Evolutionary conservation across 2,888 invertebrate species (phyloP).

Genomic region (Sipha maydis): DNA sequence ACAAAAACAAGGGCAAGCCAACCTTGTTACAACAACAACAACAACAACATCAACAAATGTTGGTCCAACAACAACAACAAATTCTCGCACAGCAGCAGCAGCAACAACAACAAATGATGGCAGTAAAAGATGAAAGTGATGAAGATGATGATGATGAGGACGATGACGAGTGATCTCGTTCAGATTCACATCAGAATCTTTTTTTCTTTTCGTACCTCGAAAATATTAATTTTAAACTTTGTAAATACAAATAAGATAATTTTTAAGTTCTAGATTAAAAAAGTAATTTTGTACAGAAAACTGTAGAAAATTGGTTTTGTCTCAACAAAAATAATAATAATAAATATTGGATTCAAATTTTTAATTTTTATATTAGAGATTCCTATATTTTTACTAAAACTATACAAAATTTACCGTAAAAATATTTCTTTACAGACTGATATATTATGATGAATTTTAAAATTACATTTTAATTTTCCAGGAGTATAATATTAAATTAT

Average conservation of each 20-base stretch:
- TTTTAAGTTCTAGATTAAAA: slow-evolving; percentile 59
- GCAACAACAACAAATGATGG: slow-evolving; percentile 63
- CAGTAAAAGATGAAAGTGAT: slow-evolving; percentile 65
- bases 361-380: slow-evolving; percentile 70
- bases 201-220: slow-evolving; percentile 61
- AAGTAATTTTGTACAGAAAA: slow-evolving; percentile 63
- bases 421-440: slow-evolving; percentile 62
- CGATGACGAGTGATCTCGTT: slow-evolving; percentile 64
- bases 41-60: slow-evolving; percentile 56
- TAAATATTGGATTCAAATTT: slow-evolving; percentile 67
- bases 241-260: slow-evolving; percentile 62
- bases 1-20: slow-evolving; percentile 77
- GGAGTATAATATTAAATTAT: slow-evolving; percentile 61
- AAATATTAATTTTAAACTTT: slow-evolving; percentile 61
- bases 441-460: slow-evolving; percentile 62
- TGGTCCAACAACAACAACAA: slow-evolving; percentile 60
- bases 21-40: slow-evolving; percentile 60
- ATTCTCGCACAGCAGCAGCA: slow-evolving; percentile 43
- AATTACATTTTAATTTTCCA: slow-evolving; percentile 62
- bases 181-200: slow-evolving; percentile 58
- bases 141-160: slow-evolving; percentile 65
- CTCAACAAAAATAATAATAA: slow-evolving; percentile 64
- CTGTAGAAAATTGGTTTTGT: slow-evolving; percentile 62
- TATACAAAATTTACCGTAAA: slow-evolving; percentile 61
- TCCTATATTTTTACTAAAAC: slow-evolving; percentile 68